phyloP scores from a whole-genome alignment of 2,888 invertebrate species.

The Girardia tigrina region DNA sequence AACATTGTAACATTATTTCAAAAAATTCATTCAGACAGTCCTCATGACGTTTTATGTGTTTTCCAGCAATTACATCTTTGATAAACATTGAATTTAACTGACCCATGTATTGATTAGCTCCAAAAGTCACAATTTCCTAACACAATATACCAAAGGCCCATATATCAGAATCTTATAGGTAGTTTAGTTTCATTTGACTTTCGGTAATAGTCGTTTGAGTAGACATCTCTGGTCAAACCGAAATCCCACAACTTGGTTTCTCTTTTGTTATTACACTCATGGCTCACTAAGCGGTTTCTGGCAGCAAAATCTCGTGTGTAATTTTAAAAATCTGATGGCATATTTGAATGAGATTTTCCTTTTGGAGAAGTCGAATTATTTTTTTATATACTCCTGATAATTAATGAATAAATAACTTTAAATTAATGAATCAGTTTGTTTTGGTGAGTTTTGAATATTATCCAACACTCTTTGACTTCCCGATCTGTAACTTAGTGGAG shows the following conservation, averaged over 20 bases:
- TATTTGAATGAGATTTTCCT: too few species aligned
- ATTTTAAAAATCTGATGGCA: too few species aligned
- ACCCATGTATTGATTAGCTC: slow-evolving; percentile 32
- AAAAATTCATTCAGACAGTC: slow-evolving; percentile 32
- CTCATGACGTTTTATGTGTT: slow-evolving; percentile 29
- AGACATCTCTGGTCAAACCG: slow-evolving; percentile 34
- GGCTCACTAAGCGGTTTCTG: slow-evolving; percentile 34
- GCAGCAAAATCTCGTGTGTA: slow-evolving; percentile 36
- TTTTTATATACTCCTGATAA: slow-evolving; percentile 6
- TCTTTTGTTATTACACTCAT: background rate
- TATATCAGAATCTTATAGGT: slow-evolving; percentile 34
- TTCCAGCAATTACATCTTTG: slow-evolving; percentile 31
- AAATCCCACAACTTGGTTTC: slow-evolving; percentile 35
- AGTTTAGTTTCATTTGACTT: slow-evolving; percentile 34
- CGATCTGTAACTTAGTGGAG: background rate
- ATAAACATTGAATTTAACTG: slow-evolving; percentile 26
- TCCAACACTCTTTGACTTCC: background rate
- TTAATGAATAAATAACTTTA: background rate
- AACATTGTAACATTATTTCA: slow-evolving; percentile 24
- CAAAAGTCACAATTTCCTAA: slow-evolving; percentile 36
- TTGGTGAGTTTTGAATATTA: background rate
- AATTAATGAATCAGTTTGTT: background rate
- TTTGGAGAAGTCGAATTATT: too few species aligned
- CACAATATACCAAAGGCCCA: slow-evolving; percentile 35
- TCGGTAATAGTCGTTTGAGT: slow-evolving; percentile 33